phyloP scores from a whole-genome alignment of 2,888 invertebrate genomes.

The Mamestra brassicae region DNA sequence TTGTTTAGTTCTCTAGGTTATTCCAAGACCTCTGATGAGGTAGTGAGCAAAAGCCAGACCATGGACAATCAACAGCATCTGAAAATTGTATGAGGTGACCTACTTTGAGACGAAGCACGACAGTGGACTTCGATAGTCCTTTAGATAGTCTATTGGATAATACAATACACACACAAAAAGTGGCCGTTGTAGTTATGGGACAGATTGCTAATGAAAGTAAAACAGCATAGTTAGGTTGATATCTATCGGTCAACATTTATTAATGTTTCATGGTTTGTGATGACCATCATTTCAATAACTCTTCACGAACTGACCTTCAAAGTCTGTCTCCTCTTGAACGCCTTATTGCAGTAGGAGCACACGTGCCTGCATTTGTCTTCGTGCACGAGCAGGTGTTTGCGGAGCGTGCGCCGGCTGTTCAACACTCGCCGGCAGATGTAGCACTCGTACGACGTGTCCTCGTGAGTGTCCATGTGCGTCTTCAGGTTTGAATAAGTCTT shows the following conservation, averaged over 20 bases:
- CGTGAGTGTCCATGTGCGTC: constrained; percentile 90
- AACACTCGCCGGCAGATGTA: constrained; percentile 88
- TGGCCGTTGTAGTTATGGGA: neutral
- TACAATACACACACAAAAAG: neutral
- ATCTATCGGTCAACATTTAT: too few species aligned
- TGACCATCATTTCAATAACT: neutral
- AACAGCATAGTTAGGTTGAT: too few species aligned
- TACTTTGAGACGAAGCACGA: too few species aligned
- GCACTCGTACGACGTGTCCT: constrained; percentile 89
- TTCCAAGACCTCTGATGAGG: too few species aligned
- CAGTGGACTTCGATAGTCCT: too few species aligned
- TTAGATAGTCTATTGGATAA: too few species aligned
- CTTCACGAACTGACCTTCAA: constrained; percentile 78
- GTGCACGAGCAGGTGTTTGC: constrained; percentile 90
- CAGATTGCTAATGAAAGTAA: neutral
- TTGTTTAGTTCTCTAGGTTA: too few species aligned
- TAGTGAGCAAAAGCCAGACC: too few species aligned
- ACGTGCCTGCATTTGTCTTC: constrained; percentile 89
- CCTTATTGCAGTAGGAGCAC: constrained; percentile 90
- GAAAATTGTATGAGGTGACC: too few species aligned
- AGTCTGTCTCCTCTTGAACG: constrained; percentile 89
- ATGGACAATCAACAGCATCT: too few species aligned
- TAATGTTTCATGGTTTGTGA: too few species aligned
- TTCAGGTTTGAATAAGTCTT: constrained; percentile 90
- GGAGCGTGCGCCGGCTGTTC: constrained; percentile 89